phyloP scores from a whole-genome alignment of 1,140 invertebrate genomes.

The Reticulitermes speratus region DNA sequence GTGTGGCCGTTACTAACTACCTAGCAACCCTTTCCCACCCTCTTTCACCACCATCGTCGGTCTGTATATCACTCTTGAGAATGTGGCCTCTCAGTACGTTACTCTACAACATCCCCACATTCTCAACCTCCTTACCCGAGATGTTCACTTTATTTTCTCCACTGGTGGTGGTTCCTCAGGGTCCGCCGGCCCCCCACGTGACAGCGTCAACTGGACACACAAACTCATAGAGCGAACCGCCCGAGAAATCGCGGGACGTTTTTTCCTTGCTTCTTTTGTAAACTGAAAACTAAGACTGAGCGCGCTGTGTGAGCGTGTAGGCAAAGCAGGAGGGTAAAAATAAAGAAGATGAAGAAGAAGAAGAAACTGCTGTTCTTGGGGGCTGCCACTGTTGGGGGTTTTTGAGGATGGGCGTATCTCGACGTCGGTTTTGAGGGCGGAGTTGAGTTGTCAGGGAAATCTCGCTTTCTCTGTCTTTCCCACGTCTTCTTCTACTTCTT shows the following conservation, averaged over 20 bases:
- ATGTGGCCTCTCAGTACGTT: not conserved
- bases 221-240: not conserved
- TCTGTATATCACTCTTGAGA: constrained; percentile 4
- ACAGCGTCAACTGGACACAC: no score
- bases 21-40: not conserved
- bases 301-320: not conserved
- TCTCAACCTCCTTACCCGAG: not conserved
- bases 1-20: constrained; percentile 3
- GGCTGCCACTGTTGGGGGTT: constrained; percentile 22
- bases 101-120: not conserved
- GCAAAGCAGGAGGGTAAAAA: not conserved
- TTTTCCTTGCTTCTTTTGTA: not conserved
- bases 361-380: constrained; percentile 4
- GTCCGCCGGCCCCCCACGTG: no score
- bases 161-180: not conserved
- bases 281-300: not conserved
- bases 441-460: constrained; percentile 31
- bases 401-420: constrained; percentile 33
- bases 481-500: constrained; percentile 10
- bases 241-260: not conserved
- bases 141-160: not conserved
- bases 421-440: constrained; percentile 32
- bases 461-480: constrained; percentile 5
- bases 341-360: constrained; percentile 17
- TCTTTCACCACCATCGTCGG: not conserved